Evolutionary conservation across 2,888 invertebrate species (phyloP).

Genomic region (Bellardia bayeri): DNA sequence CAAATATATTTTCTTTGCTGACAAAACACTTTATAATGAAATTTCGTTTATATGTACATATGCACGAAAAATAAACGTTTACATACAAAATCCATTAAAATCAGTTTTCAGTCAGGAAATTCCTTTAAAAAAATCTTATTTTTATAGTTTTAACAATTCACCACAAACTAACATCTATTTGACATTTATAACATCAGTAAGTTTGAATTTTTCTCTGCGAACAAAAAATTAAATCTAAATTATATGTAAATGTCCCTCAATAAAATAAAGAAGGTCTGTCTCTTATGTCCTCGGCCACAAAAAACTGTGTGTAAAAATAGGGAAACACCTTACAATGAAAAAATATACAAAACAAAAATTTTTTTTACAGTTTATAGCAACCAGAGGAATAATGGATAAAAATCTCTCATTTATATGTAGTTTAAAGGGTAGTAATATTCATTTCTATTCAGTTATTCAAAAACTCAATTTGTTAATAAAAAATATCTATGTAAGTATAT

Average conservation of each 20-base stretch:
- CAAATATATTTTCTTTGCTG: slow-evolving; percentile 1
- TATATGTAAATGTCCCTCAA: slow-evolving; percentile 42
- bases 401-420: slow-evolving; percentile 34
- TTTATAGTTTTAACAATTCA: slow-evolving; percentile 1
- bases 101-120: slow-evolving; percentile 25
- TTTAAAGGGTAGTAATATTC: neutral
- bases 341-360: too few species aligned
- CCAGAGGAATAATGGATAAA: slow-evolving; percentile 6
- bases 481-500: neutral
- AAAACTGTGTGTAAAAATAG: neutral
- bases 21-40: neutral
- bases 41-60: neutral
- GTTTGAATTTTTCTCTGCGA: slow-evolving; percentile 24
- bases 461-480: neutral
- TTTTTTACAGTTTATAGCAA: neutral
- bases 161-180: slow-evolving; percentile 44
- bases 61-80: neutral
- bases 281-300: slow-evolving; percentile 41
- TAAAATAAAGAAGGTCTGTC: slow-evolving; percentile 29
- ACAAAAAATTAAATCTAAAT: neutral
- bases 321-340: too few species aligned
- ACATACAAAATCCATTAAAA: slow-evolving; percentile 29
- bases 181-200: slow-evolving; percentile 20
- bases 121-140: slow-evolving; percentile 5
- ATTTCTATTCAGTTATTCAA: slow-evolving; percentile 3